These are phyloP conservation scores for Podabrus alpinus DNA, from an alignment of 2,888 invertebrate species.

Conservation along the genomic window DNA sequence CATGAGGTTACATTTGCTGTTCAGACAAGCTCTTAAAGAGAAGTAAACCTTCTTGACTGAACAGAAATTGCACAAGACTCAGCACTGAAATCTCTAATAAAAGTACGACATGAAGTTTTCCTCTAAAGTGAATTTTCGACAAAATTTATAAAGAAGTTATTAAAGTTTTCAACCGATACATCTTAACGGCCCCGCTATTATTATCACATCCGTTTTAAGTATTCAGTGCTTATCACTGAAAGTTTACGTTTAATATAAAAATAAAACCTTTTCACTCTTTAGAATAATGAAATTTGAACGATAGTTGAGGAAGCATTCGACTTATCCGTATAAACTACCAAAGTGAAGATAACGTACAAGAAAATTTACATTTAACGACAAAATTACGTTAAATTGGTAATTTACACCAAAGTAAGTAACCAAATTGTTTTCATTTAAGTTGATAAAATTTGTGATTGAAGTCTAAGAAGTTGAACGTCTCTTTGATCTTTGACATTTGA, in stretches of 20 bases:
- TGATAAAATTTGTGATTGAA: neutral
- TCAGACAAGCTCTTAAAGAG: constrained; percentile 24
- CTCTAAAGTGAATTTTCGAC: neutral
- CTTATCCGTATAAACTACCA: neutral
- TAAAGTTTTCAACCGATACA: neutral
- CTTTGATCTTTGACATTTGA: neutral
- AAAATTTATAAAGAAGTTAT: constrained; percentile 2
- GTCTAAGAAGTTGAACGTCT: neutral
- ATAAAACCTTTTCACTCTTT: neutral
- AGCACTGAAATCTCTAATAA: constrained; percentile 1
- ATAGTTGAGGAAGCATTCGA: neutral
- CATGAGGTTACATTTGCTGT: constrained; percentile 28
- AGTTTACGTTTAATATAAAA: neutral
- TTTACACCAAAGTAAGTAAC: neutral
- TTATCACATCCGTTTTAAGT: neutral
- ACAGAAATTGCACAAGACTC: constrained; percentile 5
- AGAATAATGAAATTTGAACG: neutral
- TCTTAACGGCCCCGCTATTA: neutral
- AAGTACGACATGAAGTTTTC: neutral
- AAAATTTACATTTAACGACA: neutral
- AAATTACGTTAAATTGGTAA: neutral
- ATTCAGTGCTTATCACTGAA: neutral
- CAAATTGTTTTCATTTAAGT: neutral
- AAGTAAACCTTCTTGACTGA: constrained; percentile 18
- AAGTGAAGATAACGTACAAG: neutral